Evolutionary conservation across 2,888 invertebrate species (phyloP).

Genomic region (Agrochola circellaris): DNA sequence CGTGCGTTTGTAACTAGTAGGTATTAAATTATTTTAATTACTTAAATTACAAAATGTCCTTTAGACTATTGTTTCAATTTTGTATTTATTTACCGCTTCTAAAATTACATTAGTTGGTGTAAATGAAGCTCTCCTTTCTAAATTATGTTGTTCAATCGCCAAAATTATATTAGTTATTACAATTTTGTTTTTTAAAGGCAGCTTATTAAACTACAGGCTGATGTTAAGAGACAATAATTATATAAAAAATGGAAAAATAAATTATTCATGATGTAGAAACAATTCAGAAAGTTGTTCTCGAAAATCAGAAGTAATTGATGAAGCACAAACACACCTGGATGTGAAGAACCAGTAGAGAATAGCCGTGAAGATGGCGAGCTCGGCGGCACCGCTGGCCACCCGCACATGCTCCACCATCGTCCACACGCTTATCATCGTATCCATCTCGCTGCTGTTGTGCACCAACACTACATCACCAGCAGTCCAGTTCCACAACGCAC

Average conservation of each 20-base stretch:
- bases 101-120: conserved; percentile 16
- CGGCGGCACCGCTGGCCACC: conserved; percentile 91
- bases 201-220: not conserved
- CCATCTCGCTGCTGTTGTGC: conserved; percentile 80
- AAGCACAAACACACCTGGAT: conserved; percentile 84
- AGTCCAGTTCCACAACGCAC: conserved; percentile 79
- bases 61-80: conserved; percentile 24
- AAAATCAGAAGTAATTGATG: conserved; percentile 15
- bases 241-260: not conserved
- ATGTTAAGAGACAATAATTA: not conserved
- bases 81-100: conserved; percentile 33
- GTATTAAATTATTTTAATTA: conserved; percentile 3
- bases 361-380: conserved; percentile 91
- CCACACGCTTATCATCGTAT: conserved; percentile 88
- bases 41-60: conserved; percentile 15
- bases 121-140: not conserved
- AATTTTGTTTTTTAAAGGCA: too few relatives aligned
- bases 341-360: conserved; percentile 92
- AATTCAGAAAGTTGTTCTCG: not conserved
- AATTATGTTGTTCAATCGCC: not conserved
- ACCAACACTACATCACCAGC: conserved; percentile 84
- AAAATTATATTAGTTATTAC: not conserved
- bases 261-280: not conserved
- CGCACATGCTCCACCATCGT: conserved; percentile 87
- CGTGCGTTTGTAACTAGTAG: not conserved